phyloP scores from a whole-genome alignment of 2,888 invertebrate genomes.

The Anarsia innoxiella region DNA sequence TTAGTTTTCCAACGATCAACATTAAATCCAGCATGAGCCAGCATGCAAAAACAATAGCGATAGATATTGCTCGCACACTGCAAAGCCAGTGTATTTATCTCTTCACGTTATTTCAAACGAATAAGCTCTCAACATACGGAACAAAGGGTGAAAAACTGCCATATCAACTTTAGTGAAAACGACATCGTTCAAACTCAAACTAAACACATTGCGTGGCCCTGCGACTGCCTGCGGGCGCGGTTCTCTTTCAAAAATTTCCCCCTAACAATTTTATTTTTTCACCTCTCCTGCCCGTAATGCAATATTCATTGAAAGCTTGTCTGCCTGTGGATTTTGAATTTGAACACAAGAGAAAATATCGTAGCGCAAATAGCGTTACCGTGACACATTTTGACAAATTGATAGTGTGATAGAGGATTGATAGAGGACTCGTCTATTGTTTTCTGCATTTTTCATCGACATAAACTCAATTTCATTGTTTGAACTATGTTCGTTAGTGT shows the following conservation, averaged over 20 bases:
- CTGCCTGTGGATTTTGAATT: background rate
- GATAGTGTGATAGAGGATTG: conserved; percentile 50
- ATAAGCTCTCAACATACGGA: background rate
- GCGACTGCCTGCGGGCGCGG: conserved; percentile 28
- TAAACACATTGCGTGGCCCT: no score
- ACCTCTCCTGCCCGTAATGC: background rate
- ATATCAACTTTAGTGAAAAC: conserved; percentile 1
- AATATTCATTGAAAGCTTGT: conserved; percentile 7
- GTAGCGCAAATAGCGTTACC: conserved; percentile 10
- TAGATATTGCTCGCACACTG: conserved; percentile 7
- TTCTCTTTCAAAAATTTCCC: conserved; percentile 25
- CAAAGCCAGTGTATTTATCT: conserved; percentile 7
- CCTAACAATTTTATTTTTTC: conserved; percentile 8
- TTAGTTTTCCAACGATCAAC: no score
- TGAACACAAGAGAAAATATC: conserved; percentile 5
- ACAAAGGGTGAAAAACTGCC: conserved; percentile 6
- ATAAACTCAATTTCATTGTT: conserved; percentile 55
- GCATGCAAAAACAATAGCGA: conserved; percentile 5
- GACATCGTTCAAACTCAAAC: conserved; percentile 1
- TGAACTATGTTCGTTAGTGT: conserved; percentile 64
- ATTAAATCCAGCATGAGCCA: conserved; percentile 5
- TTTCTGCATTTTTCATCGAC: conserved; percentile 53
- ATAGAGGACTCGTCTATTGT: conserved; percentile 44
- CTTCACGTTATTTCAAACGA: conserved; percentile 3
- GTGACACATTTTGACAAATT: conserved; percentile 52